Base-by-base conservation (phyloP, 2,113 vertebrate species). In the Eolophus roseicapilla region DNA sequence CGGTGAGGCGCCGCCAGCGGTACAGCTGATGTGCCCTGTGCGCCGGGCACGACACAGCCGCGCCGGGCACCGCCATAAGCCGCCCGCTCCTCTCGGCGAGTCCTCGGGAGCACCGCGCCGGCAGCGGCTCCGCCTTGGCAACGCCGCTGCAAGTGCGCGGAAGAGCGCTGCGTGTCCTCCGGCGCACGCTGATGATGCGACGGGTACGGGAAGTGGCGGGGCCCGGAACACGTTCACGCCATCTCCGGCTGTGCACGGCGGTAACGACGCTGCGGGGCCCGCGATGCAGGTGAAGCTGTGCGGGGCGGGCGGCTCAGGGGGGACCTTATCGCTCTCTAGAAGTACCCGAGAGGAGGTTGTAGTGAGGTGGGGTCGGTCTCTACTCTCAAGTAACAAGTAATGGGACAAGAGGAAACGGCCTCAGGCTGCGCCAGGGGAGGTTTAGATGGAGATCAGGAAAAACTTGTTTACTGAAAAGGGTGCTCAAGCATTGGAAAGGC, bases 281-380 rank as follows among this genome's bases (percentile, higher is more conserved):
- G 2, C 6, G 6, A 98, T 99, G 99, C 98, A 98, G 94, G 55
- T 99, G 93, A 97, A 96, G 80, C 95, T 99, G 88, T 97, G 95
- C 44, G 98, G 98, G 17, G 97, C 98, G 68, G 91, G 97, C 46
- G 55, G 33, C 33, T n/a, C 13, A 23, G 3, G 9, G 33, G 33
- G 6, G 19, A n/a, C 19, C 8, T 57, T 21, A 23, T 15, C 55
- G 20, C 33, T n/a, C 55, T 59, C 0, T 23, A 15, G 13, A 3
- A 21, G 33, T 59, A 10, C 55, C 13, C n/a, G 55, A 23, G 20
- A 59, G 20, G 55, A 59, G 33, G 33, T 21, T n/a, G 55, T 23
- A n/a, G 8, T n/a, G 20, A 59, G 33, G 29, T 5, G 33, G 12
- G 55, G 33, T 59, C 4, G 9, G 55, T n/a, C 13, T n/a, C 20